A percentile compares a stretch with the other conserved stretches of the same genome.
Evolutionary conservation across 1,140 invertebrate species (phyloP).

Genomic region (Grapholita molesta): DNA sequence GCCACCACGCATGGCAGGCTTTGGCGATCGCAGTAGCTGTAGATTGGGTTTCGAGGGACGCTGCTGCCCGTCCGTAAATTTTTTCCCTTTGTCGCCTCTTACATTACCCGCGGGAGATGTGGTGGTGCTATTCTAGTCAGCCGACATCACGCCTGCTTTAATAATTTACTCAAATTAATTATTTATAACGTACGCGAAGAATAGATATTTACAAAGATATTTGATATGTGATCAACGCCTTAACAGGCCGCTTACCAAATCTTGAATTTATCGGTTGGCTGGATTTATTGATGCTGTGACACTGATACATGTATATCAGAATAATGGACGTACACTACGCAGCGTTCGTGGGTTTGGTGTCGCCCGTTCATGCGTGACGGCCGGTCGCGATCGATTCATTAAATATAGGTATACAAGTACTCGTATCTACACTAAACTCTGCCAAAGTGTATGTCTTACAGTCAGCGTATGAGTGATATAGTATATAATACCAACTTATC

Average conservation of each 20-base stretch:
- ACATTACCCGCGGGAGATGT: no score
- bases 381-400: slow-evolving; percentile 1
- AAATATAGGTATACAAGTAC: not conserved
- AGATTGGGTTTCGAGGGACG: no score
- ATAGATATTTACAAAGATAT: not conserved
- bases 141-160: no score
- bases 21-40: no score
- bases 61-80: no score
- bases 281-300: not conserved
- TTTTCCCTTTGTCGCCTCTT: no score
- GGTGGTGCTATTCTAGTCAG: no score
- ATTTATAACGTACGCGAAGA: no score
- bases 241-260: not conserved
- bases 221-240: not conserved
- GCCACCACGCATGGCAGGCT: no score
- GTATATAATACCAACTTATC: not conserved
- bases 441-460: not conserved
- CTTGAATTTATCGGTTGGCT: slow-evolving; percentile 10
- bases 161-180: no score
- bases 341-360: not conserved
- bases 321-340: not conserved
- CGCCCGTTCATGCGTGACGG: not conserved
- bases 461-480: not conserved
- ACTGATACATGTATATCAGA: slow-evolving; percentile 1
- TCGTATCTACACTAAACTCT: not conserved